phyloP scores from a whole-genome alignment of 2,797 vertebrate species.

The Capromys pilorides region DNA sequence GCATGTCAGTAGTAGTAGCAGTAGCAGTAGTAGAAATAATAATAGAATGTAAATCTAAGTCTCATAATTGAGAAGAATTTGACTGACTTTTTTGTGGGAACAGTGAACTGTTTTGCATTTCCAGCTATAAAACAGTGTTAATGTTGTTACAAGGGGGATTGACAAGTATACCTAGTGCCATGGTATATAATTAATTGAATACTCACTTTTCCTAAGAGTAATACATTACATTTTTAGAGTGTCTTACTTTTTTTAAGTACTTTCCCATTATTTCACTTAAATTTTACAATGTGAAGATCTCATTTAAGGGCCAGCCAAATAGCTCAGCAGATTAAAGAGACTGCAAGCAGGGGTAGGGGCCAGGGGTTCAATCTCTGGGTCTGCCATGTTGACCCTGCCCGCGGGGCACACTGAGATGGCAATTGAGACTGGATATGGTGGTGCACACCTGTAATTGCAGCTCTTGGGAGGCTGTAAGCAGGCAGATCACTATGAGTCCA shows the following conservation, averaged over 20 bases:
- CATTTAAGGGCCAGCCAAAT: background rate
- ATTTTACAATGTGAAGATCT: background rate
- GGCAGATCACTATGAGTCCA: too few species aligned
- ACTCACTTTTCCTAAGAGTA: conserved; percentile 2
- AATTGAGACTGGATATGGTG: too few species aligned
- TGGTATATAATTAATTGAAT: background rate
- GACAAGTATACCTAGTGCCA: background rate
- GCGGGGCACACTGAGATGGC: too few species aligned
- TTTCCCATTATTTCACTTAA: conserved; percentile 32
- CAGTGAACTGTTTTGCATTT: conserved; percentile 17
- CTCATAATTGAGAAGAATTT: conserved; percentile 33
- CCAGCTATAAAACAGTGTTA: background rate
- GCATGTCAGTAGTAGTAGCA: background rate
- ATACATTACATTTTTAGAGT: background rate
- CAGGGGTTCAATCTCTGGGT: too few species aligned
- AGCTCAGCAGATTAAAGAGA: too few species aligned
- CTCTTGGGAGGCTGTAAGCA: too few species aligned
- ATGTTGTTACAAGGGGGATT: background rate
- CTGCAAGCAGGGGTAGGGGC: too few species aligned
- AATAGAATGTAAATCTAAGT: background rate
- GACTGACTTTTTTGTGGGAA: conserved; percentile 2
- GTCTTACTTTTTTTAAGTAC: background rate
- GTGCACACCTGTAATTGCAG: too few species aligned
- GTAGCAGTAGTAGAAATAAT: background rate
- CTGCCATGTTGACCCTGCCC: too few species aligned